Conservation (phyloP, 2,113 vertebrate species). For the Larimichthys crocea region DNA sequence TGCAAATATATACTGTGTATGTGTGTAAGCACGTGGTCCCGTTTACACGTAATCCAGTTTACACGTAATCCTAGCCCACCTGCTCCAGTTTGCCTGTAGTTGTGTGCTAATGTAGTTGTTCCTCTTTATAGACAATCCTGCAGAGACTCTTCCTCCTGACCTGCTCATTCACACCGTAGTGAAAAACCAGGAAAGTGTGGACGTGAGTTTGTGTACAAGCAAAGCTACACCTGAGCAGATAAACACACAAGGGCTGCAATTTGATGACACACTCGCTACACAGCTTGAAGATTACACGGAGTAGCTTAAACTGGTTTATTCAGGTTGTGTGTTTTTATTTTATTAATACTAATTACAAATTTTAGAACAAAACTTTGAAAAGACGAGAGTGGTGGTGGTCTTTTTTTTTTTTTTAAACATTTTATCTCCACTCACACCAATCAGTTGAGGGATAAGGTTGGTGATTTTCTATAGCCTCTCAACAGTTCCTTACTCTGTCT, state of each 20-base stretch:
- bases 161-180: neutral
- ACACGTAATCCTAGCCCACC: slow-evolving; percentile 6
- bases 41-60: neutral
- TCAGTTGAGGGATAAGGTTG: neutral
- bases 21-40: slow-evolving; percentile 19
- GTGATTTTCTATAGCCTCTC: neutral
- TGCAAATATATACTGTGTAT: slow-evolving; percentile 51
- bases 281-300: slow-evolving; percentile 10
- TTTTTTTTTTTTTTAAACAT: neutral
- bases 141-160: slow-evolving; percentile 19
- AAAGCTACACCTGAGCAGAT: slow-evolving; percentile 26
- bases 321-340: slow-evolving; percentile 34
- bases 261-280: slow-evolving; percentile 10
- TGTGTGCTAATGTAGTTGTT: slow-evolving; percentile 30
- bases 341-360: neutral
- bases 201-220: slow-evolving; percentile 9
- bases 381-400: neutral
- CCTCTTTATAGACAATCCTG: slow-evolving; percentile 71
- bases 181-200: neutral
- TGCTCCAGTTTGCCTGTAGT: slow-evolving; percentile 35
- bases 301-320: slow-evolving; percentile 37
- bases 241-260: slow-evolving; percentile 60
- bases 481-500: too few relatives aligned
- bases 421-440: neutral
- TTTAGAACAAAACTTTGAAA: slow-evolving; percentile 34